Evolutionary conservation across 2,797 vertebrate species (phyloP).

Genomic region (Babyrousa celebensis): DNA sequence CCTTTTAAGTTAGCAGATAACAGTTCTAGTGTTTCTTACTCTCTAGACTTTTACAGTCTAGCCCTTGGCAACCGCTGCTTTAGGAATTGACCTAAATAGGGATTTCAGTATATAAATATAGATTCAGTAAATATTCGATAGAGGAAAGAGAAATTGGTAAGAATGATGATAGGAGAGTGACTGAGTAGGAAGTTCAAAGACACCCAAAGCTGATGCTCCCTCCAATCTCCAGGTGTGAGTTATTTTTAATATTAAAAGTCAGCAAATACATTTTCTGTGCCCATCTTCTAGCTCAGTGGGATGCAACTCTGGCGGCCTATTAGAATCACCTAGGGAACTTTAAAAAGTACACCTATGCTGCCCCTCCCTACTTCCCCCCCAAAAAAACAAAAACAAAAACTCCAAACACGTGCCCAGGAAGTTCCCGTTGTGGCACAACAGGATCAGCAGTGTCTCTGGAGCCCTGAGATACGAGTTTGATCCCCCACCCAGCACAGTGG

Average conservation of each 20-base stretch:
- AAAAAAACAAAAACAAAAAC: no score
- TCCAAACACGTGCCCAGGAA: no score
- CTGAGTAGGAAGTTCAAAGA: constrained; percentile 55
- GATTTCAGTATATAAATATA: constrained; percentile 50
- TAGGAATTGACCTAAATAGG: constrained; percentile 12
- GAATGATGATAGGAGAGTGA: background rate
- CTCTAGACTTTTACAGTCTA: constrained; percentile 3
- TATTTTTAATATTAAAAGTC: constrained; percentile 42
- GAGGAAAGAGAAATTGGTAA: constrained; percentile 60
- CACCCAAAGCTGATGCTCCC: background rate
- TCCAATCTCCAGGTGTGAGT: background rate
- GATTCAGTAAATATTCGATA: constrained; percentile 26
- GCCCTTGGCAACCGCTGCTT: constrained; percentile 33
- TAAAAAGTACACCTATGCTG: background rate
- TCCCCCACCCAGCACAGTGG: no score
- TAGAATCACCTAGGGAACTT: constrained; percentile 36
- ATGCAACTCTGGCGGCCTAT: background rate
- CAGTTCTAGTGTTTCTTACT: constrained; percentile 28
- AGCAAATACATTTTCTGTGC: constrained; percentile 16
- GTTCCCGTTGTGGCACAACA: no score
- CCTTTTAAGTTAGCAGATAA: background rate
- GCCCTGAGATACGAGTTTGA: no score
- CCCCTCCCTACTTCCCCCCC: background rate
- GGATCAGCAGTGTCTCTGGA: no score
- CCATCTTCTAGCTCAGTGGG: constrained; percentile 16